phyloP scores from a whole-genome alignment of 1,140 invertebrate species.

The Arctopsyche grandis region DNA sequence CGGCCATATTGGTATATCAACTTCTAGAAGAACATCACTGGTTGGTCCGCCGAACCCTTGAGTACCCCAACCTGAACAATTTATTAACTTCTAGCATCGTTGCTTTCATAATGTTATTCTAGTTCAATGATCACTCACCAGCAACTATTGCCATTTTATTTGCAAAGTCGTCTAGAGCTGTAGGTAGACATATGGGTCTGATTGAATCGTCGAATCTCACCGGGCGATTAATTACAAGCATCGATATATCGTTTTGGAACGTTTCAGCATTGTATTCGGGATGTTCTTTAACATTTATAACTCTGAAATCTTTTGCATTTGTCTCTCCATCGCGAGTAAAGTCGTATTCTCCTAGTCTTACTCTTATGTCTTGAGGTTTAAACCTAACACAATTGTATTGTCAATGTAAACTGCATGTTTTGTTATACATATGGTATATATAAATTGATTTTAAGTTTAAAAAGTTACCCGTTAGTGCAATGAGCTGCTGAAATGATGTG shows the following conservation, averaged over 20 bases:
- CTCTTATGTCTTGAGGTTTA: slow-evolving; percentile 70
- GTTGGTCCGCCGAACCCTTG: slow-evolving; percentile 74
- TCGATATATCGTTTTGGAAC: slow-evolving; percentile 83
- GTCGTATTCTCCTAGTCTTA: slow-evolving; percentile 85
- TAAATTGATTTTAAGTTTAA: neutral
- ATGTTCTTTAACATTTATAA: slow-evolving; percentile 73
- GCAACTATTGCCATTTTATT: slow-evolving; percentile 76
- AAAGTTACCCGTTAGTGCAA: slow-evolving; percentile 66
- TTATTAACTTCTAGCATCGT: neutral
- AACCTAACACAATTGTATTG: slow-evolving; percentile 63
- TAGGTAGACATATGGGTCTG: slow-evolving; percentile 86
- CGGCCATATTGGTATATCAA: slow-evolving; percentile 83
- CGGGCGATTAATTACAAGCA: slow-evolving; percentile 76
- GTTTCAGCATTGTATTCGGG: slow-evolving; percentile 70
- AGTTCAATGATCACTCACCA: slow-evolving; percentile 61
- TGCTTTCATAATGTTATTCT: neutral
- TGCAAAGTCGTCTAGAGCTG: slow-evolving; percentile 68
- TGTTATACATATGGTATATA: too few species aligned
- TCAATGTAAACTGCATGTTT: neutral
- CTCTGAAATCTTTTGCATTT: slow-evolving; percentile 72
- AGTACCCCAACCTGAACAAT: slow-evolving; percentile 77
- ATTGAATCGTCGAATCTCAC: slow-evolving; percentile 81
- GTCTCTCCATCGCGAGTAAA: slow-evolving; percentile 72
- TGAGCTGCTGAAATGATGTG: slow-evolving; percentile 86
- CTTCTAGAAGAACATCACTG: slow-evolving; percentile 79